Evolutionary conservation across 2,888 invertebrate species (phyloP).

Genomic region (Phanerotoma sp.): DNA sequence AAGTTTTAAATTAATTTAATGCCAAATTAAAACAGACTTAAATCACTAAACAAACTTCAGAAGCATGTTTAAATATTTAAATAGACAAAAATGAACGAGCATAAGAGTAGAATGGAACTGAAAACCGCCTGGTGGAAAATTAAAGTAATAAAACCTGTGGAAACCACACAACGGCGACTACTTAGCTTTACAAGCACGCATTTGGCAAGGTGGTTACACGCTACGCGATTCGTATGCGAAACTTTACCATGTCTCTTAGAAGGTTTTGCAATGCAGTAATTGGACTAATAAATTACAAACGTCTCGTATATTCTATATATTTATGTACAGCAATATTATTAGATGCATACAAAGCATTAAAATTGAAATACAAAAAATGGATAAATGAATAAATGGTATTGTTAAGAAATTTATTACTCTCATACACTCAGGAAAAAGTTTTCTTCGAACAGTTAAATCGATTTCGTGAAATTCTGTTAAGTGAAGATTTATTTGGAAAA

Average conservation of each 20-base stretch:
- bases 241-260: background rate
- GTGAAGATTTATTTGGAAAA: too few relatives aligned
- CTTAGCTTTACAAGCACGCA: conserved; percentile 32
- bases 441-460: too few relatives aligned
- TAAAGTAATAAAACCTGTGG: conserved; percentile 51
- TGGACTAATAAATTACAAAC: conserved; percentile 47
- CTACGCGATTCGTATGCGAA: conserved; percentile 20
- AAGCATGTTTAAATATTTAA: conserved; percentile 3
- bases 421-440: too few relatives aligned
- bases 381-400: too few relatives aligned
- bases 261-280: conserved; percentile 36
- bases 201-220: conserved; percentile 28
- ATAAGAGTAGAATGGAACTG: conserved; percentile 35
- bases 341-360: too few relatives aligned
- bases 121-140: conserved; percentile 39
- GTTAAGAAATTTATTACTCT: too few relatives aligned
- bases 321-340: too few relatives aligned
- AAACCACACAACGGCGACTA: conserved; percentile 36
- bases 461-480: too few relatives aligned
- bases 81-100: conserved; percentile 33
- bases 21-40: background rate
- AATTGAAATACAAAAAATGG: too few relatives aligned
- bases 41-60: background rate
- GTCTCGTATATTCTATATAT: too few relatives aligned
- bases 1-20: conserved; percentile 1